Conservation (phyloP, 2,113 vertebrate genomes). For the Henicopernis longicauda region DNA sequence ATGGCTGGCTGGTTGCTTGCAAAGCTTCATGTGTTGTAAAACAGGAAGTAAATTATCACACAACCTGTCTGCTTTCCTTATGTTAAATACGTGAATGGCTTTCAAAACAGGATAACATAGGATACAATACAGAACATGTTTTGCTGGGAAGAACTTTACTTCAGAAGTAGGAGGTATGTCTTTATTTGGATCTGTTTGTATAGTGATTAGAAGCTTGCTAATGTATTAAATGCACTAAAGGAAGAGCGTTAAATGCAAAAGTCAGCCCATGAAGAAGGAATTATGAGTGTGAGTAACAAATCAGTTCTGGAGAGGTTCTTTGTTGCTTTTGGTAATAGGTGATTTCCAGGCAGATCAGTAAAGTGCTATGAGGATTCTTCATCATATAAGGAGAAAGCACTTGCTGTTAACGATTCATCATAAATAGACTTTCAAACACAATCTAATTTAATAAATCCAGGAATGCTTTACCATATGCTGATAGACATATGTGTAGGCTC, state of each 20-base stretch:
- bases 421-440: not conserved
- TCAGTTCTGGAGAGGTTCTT: not conserved
- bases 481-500: not conserved
- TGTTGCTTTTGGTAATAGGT: not conserved
- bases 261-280: not conserved
- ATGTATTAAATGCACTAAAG: not conserved
- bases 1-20: not conserved
- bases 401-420: not conserved
- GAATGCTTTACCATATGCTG: not conserved
- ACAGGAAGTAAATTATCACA: not conserved
- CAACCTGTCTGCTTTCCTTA: not conserved
- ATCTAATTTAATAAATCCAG: not conserved
- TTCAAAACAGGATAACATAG: not conserved
- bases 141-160: not conserved
- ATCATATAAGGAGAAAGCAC: not conserved
- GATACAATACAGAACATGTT: not conserved
- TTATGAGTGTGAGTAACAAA: not conserved
- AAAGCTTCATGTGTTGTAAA: not conserved
- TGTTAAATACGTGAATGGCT: not conserved
- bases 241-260: not conserved
- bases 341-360: not conserved
- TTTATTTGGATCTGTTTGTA: not conserved
- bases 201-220: not conserved
- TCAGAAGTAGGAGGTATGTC: not conserved
- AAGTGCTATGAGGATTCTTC: not conserved